Percentiles rank a stretch among this genome's conserved stretches.
phyloP scores from a whole-genome alignment of 2,888 invertebrate species.

The Metellina segmentata region DNA sequence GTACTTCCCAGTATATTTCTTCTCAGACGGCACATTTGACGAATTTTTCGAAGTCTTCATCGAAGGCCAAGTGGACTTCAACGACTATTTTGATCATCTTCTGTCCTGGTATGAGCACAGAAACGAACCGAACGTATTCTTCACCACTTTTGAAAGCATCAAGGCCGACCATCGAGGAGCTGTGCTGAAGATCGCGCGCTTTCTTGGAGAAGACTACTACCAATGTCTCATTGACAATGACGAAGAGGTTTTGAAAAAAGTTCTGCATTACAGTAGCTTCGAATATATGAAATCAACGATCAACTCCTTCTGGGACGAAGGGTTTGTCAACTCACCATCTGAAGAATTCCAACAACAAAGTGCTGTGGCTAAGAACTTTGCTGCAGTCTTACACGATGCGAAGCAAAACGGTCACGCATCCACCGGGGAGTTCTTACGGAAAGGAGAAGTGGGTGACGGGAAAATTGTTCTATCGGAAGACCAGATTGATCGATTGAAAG shows the following conservation, averaged over 20 bases:
- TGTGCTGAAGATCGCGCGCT: slow-evolving; percentile 77
- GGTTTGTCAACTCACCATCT: neutral
- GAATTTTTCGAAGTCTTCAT: slow-evolving; percentile 81
- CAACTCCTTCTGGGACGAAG: slow-evolving; percentile 40
- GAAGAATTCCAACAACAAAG: neutral
- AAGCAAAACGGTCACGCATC: neutral
- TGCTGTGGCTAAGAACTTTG: slow-evolving; percentile 31
- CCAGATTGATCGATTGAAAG: slow-evolving; percentile 48
- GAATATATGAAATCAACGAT: slow-evolving; percentile 65
- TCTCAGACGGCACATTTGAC: slow-evolving; percentile 78
- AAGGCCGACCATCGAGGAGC: slow-evolving; percentile 78
- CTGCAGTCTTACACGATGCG: slow-evolving; percentile 14
- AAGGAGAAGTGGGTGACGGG: slow-evolving; percentile 81
- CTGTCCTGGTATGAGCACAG: slow-evolving; percentile 76
- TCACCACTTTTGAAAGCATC: slow-evolving; percentile 81
- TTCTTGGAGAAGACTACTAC: slow-evolving; percentile 72
- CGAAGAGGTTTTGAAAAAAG: slow-evolving; percentile 28
- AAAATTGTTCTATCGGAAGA: slow-evolving; percentile 76
- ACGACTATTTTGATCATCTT: slow-evolving; percentile 77
- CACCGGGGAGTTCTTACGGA: slow-evolving; percentile 74
- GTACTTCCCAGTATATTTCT: slow-evolving; percentile 56
- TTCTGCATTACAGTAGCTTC: slow-evolving; percentile 57
- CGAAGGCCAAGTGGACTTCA: slow-evolving; percentile 79
- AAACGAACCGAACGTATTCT: slow-evolving; percentile 79
- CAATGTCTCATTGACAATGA: slow-evolving; percentile 23